phyloP scores from a whole-genome alignment of 30 jellyfish, hydroid and myxozoan species.

The Chrysaora quinquecirrha region DNA sequence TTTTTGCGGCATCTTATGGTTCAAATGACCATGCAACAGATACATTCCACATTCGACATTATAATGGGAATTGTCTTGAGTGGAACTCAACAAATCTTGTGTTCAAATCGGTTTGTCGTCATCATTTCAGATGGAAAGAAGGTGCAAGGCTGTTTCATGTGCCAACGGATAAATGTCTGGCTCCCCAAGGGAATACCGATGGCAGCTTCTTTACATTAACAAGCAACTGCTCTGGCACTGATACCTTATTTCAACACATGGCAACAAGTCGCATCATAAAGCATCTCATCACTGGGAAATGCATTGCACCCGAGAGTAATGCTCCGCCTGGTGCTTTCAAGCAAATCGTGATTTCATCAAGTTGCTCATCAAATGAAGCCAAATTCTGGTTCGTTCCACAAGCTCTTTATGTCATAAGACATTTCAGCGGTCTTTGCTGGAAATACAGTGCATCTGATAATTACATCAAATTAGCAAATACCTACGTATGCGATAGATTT shows the following conservation, averaged over 20 bases:
- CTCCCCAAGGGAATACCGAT: constrained; percentile 3
- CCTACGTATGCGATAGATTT: constrained; percentile 2
- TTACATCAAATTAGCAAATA: neutral
- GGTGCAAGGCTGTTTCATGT: constrained; percentile 45
- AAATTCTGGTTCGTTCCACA: constrained; percentile 5
- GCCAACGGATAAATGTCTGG: constrained; percentile 34
- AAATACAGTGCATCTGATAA: neutral
- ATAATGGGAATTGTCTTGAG: constrained; percentile 28
- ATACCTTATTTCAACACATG: constrained; percentile 41
- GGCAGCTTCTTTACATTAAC: constrained; percentile 24
- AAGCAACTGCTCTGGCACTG: constrained; percentile 33
- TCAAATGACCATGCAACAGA: neutral
- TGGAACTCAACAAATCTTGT: constrained; percentile 3
- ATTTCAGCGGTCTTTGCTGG: neutral
- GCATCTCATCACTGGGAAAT: constrained; percentile 39
- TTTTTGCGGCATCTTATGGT: neutral
- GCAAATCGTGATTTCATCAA: neutral
- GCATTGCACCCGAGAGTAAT: constrained; percentile 12
- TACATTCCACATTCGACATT: constrained; percentile 40
- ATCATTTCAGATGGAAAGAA: constrained; percentile 38
- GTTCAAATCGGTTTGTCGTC: constrained; percentile 32
- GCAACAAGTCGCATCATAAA: constrained; percentile 11
- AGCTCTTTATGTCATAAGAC: neutral
- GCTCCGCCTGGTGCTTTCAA: neutral
- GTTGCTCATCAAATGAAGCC: neutral